Base-by-base conservation (phyloP, 2,888 invertebrate genomes). In the Athrips mouffetella region DNA sequence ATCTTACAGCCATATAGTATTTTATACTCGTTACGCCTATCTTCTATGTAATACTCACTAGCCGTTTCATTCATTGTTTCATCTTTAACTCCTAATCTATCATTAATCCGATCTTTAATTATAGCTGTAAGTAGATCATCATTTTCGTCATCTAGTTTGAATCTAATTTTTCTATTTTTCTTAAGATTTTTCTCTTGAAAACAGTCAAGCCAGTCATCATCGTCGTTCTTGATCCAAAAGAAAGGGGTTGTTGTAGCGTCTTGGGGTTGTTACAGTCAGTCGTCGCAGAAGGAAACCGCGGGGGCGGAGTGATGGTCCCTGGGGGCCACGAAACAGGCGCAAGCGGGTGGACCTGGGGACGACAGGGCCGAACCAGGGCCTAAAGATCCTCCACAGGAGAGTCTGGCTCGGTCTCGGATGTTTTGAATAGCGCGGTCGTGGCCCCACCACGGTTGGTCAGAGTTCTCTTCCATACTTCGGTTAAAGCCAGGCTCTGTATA, bases 271-370 rank as follows among this genome's bases (percentile, higher is more conserved):
- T 84, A 83, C 62, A 73, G 80, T 85, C 85, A 84, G 68, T 86
- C 82, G n/a, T 86, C 90, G 64, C 89, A 90, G 71, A 91, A 91
- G 13, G 90, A 82, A 23, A 91, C 91, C n/a, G 80, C 89, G 0
- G 91, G 91, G 2, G 91, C 91, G 0, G 91, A 91, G 65, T 90
- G 85, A 58, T 90, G 90, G 63, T 81, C 85, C 33, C 84, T 56
- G 1, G 69, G 82, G 31, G 83, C 81, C 21, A 80, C 78, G 67
- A 87, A 83, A 65, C 87, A 87, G 47, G 79, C 79, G 67, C 87
- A 87, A 6, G 80, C 84, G 1, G 86, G 85, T 1, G 77, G 82
- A 0, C 84, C 86, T 0, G 87, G 86, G 21, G 84, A 81, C 0
- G 86, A 86, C 0, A 84, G 67, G 0, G 86, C 83, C 0, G 86